A percentile compares a stretch with the other conserved stretches of the same genome.
Evolutionary conservation across 2,797 vertebrate genomes (phyloP).

Genomic region (Neomorphus geoffroyi): DNA sequence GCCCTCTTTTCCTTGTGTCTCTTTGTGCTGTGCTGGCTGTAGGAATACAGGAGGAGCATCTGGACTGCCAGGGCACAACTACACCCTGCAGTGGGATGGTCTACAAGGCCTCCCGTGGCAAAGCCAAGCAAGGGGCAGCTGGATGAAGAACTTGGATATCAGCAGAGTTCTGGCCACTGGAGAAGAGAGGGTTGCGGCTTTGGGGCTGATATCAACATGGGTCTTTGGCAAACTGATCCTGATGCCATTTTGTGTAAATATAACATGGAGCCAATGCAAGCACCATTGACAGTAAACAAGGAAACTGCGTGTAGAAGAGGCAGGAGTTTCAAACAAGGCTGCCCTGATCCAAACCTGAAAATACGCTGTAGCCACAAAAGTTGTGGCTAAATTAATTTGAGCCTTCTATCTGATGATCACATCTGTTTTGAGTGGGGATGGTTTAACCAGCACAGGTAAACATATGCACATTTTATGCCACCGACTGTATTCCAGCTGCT

Average conservation of each 20-base stretch:
- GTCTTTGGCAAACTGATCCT: fast-evolving
- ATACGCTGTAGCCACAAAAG: not conserved
- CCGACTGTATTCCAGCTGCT: not conserved
- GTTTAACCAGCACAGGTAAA: not conserved
- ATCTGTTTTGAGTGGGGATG: not conserved
- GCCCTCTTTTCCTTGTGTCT: not conserved
- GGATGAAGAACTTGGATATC: not conserved
- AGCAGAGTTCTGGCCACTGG: not conserved
- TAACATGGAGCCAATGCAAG: fast-evolving
- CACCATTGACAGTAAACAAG: not conserved
- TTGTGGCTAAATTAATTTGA: not conserved
- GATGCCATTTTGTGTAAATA: fast-evolving
- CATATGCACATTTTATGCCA: fast-evolving
- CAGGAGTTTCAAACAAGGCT: not conserved
- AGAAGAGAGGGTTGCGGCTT: not conserved
- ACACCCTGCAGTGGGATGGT: fast-evolving
- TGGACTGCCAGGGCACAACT: not conserved
- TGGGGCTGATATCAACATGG: fast-evolving
- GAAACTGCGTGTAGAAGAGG: not conserved
- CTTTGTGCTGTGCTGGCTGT: not conserved
- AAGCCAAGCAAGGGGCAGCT: not conserved
- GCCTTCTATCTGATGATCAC: not conserved
- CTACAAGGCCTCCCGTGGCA: not conserved
- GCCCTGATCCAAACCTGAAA: not conserved
- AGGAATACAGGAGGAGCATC: not conserved